Evolutionary conservation across 2,888 invertebrate species (phyloP).

Genomic region (Oxytorus armatus): DNA sequence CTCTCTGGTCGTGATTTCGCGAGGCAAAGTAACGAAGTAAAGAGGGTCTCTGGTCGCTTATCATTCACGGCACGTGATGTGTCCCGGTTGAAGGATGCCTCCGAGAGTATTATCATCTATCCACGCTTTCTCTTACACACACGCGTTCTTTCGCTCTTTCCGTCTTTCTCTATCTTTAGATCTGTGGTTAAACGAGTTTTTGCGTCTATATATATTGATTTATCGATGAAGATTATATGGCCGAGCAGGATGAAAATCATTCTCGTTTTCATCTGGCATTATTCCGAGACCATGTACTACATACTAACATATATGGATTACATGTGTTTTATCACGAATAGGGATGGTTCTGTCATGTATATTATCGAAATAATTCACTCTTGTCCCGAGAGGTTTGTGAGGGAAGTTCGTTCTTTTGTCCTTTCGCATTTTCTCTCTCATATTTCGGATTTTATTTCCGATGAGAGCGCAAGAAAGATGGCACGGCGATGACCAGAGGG

Average conservation of each 20-base stretch:
- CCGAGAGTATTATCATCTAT: constrained; percentile 60
- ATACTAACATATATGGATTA: not conserved
- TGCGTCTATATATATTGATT: constrained; percentile 47
- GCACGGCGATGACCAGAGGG: no score
- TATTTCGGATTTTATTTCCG: not conserved
- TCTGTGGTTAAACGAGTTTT: constrained; percentile 43
- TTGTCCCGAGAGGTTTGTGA: not conserved
- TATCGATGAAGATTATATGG: constrained; percentile 53
- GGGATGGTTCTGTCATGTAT: not conserved
- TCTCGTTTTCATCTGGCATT: constrained; percentile 40
- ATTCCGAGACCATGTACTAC: constrained; percentile 24
- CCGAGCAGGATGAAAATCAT: constrained; percentile 47
- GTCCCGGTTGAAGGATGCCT: constrained; percentile 65
- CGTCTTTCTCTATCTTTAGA: constrained; percentile 11
- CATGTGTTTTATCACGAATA: constrained; percentile 11
- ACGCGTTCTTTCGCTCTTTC: not conserved
- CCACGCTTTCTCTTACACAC: constrained; percentile 29
- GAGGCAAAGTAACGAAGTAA: constrained; percentile 58
- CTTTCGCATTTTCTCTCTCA: not conserved
- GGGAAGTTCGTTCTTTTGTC: not conserved
- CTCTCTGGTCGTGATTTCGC: constrained; percentile 53
- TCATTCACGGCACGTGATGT: constrained; percentile 69
- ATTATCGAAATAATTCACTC: constrained; percentile 34
- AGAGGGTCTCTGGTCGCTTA: constrained; percentile 65
- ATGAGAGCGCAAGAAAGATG: no score